These are phyloP conservation scores for Pomacea canaliculata DNA, from an alignment of 2,888 invertebrate genomes.

Conservation along the genomic window DNA sequence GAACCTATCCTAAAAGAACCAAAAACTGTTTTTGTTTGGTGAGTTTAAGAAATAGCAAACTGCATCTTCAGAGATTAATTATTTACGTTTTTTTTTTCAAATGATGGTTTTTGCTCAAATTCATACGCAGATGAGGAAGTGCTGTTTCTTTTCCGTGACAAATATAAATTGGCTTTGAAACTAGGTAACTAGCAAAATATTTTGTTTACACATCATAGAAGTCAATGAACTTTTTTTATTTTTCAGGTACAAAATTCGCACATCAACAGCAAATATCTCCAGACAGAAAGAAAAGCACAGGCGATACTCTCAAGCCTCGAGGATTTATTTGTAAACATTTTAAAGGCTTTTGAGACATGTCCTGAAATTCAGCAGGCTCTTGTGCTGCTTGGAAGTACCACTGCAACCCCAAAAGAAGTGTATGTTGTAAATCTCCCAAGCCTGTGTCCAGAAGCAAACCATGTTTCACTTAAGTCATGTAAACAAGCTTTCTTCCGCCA, in stretches of 20 bases:
- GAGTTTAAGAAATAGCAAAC: no score
- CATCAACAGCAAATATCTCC: not conserved
- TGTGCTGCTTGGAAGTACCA: conserved; percentile 48
- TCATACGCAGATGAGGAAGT: no score
- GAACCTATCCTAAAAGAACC: no score
- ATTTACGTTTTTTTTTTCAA: no score
- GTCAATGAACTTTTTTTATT: not conserved
- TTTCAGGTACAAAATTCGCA: conserved; percentile 7
- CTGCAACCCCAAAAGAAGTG: conserved; percentile 53
- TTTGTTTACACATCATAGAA: no score
- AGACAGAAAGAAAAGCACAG: conserved; percentile 37
- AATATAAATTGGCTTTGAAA: no score
- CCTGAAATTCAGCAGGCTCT: conserved; percentile 49
- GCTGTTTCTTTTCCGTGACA: no score
- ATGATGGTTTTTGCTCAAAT: no score
- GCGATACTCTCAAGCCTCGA: conserved; percentile 42
- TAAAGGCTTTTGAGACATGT: conserved; percentile 46
- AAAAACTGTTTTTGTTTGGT: no score
- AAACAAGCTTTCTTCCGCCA: conserved; percentile 47
- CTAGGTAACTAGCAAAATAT: no score
- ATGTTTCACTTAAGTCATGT: conserved; percentile 34
- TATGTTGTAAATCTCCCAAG: conserved; percentile 45
- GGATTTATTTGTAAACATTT: conserved; percentile 37
- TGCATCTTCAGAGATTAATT: no score
- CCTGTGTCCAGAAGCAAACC: conserved; percentile 29